Evolutionary conservation across 2,797 vertebrate species (phyloP), one percentile per base, ranked within the genome.

Genomic region (Clarias platycephalus): DNA sequence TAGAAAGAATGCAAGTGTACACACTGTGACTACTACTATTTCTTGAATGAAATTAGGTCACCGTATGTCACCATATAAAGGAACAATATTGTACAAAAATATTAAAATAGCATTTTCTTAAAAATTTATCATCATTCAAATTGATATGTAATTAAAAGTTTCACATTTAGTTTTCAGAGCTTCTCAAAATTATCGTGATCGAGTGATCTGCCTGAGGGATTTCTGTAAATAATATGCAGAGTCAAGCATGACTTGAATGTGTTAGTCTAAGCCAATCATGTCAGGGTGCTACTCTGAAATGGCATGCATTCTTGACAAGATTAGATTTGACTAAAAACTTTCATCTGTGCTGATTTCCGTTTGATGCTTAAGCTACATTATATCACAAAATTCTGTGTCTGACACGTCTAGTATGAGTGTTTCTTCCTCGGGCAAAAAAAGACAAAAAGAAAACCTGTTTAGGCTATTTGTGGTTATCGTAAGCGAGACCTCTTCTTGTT

Each of bases 401-500:
- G 78, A 80, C 78, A 66, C 9, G 40, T 80, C 80, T 81, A 58
- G 80, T 24, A 81, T 81, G 66, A 81, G 80, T 70, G 64, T 70
- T 81, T 68, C 64, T 16, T 68, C 84, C 82, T 83, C 28, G 40
- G 85, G 85, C 86, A 85, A 85, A 86, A 83, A 77, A 83, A 86
- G 72, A 83, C 83, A 37, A 76, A 78, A 28, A 24, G 81, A 86
- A 83, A 88, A 66, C 81, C 68, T 77, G 81, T 81, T 82, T 86
- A 78, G 40, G 31, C 63, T 75, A 85, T 81, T 83, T 81, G 83
- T 86, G 81, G 81, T 64, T 79, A 75, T 71, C 71, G 58, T 76
- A 85, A 66, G 20, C 12, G n/a, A 44, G 8, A 34, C 5, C 22
- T 79, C 75, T 49, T 87, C 74, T 72, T 83, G 80, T 83, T 83